Percentiles rank a stretch among this genome's conserved stretches.
Conservation (phyloP, 2,888 invertebrate species). For the Pollenia amentaria region DNA sequence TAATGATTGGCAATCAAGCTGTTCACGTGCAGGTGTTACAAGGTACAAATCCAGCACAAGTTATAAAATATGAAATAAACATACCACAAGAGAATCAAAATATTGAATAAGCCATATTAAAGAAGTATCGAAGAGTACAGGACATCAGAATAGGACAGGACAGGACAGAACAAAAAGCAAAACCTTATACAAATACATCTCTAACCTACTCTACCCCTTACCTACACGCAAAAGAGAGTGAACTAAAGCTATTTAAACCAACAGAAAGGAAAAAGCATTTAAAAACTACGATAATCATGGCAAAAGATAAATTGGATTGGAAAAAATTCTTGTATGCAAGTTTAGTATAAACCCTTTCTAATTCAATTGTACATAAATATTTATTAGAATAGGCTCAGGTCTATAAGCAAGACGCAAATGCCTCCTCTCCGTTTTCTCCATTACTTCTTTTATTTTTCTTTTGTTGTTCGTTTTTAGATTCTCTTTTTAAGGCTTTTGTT, state of each 20-base stretch:
- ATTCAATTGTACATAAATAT: not conserved
- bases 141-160: constrained; percentile 10
- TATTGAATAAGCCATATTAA: constrained; percentile 60
- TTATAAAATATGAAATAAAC: constrained; percentile 87
- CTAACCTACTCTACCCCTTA: not conserved
- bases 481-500: constrained; percentile 54
- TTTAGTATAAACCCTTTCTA: not conserved
- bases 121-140: not conserved
- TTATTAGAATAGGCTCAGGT: not conserved
- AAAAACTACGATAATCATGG: constrained; percentile 2
- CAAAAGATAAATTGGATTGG: not conserved
- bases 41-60: constrained; percentile 82
- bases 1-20: constrained; percentile 85
- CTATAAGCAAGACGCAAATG: not conserved
- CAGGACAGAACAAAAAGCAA: constrained; percentile 3
- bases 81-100: constrained; percentile 84
- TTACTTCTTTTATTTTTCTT: constrained; percentile 25
- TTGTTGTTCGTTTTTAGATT: constrained; percentile 51
- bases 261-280: constrained; percentile 15
- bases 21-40: constrained; percentile 83
- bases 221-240: not conserved
- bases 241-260: not conserved
- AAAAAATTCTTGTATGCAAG: not conserved
- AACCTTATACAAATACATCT: not conserved
- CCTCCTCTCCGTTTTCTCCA: constrained; percentile 10